These are phyloP conservation scores for Peromyscus maniculatus DNA, from an alignment of 2,113 vertebrate genomes.

Conservation along the genomic window DNA sequence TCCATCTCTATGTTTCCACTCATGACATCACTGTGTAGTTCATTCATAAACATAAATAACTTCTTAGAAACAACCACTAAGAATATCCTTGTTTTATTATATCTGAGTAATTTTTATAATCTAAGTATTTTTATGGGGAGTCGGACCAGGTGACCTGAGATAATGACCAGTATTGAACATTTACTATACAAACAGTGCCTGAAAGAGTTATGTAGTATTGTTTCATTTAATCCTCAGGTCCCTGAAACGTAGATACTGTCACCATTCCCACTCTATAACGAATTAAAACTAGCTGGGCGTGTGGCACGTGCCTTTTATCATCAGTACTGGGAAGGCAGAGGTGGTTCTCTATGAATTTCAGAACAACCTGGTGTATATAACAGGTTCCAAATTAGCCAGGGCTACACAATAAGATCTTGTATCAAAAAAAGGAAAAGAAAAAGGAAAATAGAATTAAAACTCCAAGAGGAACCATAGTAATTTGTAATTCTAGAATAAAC, in stretches of 20 bases:
- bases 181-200: background rate
- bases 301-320: background rate
- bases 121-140: constrained; percentile 15
- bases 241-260: constrained; percentile 15
- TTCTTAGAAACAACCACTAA: constrained; percentile 17
- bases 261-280: constrained; percentile 31
- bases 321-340: background rate
- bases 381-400: background rate
- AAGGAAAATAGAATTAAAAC: constrained; percentile 44
- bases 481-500: constrained; percentile 19
- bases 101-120: constrained; percentile 59
- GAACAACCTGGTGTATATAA: background rate
- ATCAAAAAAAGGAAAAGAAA: background rate
- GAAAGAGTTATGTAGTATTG: constrained; percentile 33
- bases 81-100: background rate
- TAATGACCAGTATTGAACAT: constrained; percentile 30
- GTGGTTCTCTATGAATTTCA: background rate
- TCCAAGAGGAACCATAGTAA: constrained; percentile 28
- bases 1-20: constrained; percentile 40
- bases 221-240: constrained; percentile 54
- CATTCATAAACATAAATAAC: constrained; percentile 41
- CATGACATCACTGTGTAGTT: background rate
- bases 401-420: background rate
- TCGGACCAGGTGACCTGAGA: background rate
- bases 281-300: background rate